Evolutionary conservation across 2,888 invertebrate species (phyloP).

Genomic region (Cordilura impudica): DNA sequence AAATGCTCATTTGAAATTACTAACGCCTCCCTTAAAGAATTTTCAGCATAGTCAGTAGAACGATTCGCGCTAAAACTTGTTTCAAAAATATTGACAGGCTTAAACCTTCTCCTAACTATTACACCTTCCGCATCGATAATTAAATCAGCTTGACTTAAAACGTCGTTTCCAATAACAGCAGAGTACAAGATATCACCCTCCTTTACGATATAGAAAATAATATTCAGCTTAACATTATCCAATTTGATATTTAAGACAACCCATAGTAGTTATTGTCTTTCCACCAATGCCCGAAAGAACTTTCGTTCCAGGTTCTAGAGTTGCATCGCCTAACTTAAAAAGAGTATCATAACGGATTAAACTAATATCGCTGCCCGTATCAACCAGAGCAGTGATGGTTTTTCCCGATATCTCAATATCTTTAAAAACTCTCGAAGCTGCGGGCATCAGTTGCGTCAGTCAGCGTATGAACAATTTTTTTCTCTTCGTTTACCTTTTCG

Average conservation of each 20-base stretch:
- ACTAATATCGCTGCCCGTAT: constrained; percentile 27
- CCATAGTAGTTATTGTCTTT: constrained; percentile 24
- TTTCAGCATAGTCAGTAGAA: background rate
- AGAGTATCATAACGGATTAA: constrained; percentile 32
- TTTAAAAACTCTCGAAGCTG: constrained; percentile 22
- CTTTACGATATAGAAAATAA: constrained; percentile 2
- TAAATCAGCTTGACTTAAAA: constrained; percentile 6
- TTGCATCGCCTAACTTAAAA: constrained; percentile 21
- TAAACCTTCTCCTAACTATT: constrained; percentile 7
- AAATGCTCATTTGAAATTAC: background rate
- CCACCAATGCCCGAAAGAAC: constrained; percentile 22
- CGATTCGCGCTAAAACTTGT: background rate
- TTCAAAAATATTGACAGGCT: background rate
- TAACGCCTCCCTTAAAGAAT: background rate
- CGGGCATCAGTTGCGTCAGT: background rate
- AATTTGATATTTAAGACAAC: constrained; percentile 16
- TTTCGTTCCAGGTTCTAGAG: constrained; percentile 11
- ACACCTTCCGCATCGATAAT: constrained; percentile 6
- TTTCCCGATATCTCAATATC: constrained; percentile 5
- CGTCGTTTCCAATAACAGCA: constrained; percentile 13
- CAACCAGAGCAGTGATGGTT: constrained; percentile 16
- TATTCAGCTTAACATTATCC: constrained; percentile 11
- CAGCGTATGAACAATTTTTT: constrained; percentile 12
- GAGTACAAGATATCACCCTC: constrained; percentile 19
- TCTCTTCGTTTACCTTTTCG: background rate